These are phyloP conservation scores for Lucilia sericata DNA, from an alignment of 1,140 invertebrate species.

Conservation along the genomic window DNA sequence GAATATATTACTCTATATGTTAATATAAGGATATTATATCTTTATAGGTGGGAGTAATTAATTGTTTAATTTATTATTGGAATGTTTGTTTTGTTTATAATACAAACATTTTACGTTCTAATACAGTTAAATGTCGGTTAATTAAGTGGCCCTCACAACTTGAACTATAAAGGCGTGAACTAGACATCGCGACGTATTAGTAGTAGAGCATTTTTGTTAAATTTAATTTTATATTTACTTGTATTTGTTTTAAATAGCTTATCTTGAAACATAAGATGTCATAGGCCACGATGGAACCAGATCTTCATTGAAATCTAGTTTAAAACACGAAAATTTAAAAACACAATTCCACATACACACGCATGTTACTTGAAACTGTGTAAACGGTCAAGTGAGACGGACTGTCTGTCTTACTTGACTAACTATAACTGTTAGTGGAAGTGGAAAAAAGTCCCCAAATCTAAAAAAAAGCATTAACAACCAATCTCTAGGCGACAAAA, in stretches of 20 bases:
- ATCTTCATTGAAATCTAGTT: constrained; percentile 21
- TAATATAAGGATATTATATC: too few relatives aligned
- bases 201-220: too few relatives aligned
- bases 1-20: too few relatives aligned
- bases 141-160: constrained; percentile 9
- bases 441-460: not conserved
- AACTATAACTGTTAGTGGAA: not conserved
- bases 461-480: not conserved
- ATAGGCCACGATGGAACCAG: constrained; percentile 9
- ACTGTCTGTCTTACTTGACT: too few relatives aligned
- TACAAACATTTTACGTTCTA: not conserved
- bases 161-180: not conserved
- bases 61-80: too few relatives aligned
- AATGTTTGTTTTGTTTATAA: too few relatives aligned
- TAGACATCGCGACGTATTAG: not conserved
- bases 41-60: too few relatives aligned
- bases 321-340: not conserved
- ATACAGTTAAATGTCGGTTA: not conserved
- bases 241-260: not conserved
- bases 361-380: not conserved
- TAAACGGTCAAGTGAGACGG: constrained; percentile 5
- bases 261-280: not conserved
- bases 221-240: too few relatives aligned
- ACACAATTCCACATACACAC: not conserved
- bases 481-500: not conserved